Evolutionary conservation across 2,888 invertebrate species (phyloP), one percentile per base, ranked within the genome.

Genomic region (Ophraella communa): DNA sequence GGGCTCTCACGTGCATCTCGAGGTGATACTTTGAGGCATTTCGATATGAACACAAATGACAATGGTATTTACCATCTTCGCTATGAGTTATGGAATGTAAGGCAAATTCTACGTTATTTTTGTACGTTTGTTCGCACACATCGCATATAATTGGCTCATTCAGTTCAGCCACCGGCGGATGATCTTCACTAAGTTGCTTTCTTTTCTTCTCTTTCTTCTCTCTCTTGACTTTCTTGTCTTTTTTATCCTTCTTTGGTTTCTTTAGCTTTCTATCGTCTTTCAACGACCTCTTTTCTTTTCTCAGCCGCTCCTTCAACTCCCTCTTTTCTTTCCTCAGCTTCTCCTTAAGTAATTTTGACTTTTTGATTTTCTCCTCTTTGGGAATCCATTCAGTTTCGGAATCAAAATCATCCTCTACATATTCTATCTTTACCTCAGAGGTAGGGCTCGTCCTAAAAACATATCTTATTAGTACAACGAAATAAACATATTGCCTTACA

Each of bases 71-170:
- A 7, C 70, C 70, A 35, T 78, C 76, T 4, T 74, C 74, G 55
- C 74, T 77, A 55, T 79, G 79, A n/a, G 66, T 62, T 21, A 78
- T 76, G 24, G 78, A 77, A 64, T 79, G 79, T 24, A 79, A 66
- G 2, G 76, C 78, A 60, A 78, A 79, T 1, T 73, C 71, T 4
- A 78, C 74, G 60, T 77, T 77, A 53, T 77, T 59, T 61, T 84
- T 85, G 69, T 85, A 87, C 4, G 84, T 80, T 62, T 85, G 84
- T 2, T 85, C 84, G 44, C 87, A 87, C 54, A 84, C 69, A 57
- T 85, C 84, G 65, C 87, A 87, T 56, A 84, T 83, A 44, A 86
- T 86, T 2, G 84, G 81, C 4, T 76, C 76, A 7, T 75, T 73
- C 30, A 74, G 62, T 44, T 76, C 76, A 24, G 71, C 66, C 1